phyloP scores from a whole-genome alignment of 2,113 vertebrate species.

The Passer domesticus region DNA sequence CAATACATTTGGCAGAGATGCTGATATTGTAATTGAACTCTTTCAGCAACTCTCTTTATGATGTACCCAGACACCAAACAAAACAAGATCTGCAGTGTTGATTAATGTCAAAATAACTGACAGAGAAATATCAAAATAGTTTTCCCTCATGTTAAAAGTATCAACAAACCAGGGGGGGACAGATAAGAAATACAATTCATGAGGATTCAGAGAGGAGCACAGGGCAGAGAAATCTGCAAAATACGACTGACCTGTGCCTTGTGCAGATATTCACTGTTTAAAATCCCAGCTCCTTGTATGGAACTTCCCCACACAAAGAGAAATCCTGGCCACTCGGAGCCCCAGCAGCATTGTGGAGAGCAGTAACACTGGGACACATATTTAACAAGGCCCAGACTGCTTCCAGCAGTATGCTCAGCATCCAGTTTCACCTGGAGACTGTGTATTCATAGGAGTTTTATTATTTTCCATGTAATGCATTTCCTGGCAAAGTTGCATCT shows the following conservation, averaged over 20 bases:
- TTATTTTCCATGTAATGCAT: constrained; percentile 26
- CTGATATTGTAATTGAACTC: constrained; percentile 71
- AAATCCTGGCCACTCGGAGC: not conserved
- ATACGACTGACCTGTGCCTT: not conserved
- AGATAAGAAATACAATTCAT: constrained; percentile 8
- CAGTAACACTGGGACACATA: not conserved
- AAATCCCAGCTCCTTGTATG: not conserved
- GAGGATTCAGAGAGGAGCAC: not conserved
- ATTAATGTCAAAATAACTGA: constrained; percentile 69
- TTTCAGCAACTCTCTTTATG: constrained; percentile 73
- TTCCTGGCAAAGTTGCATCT: constrained; percentile 20
- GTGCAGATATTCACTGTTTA: not conserved
- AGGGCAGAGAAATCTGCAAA: not conserved
- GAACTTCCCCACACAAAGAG: not conserved
- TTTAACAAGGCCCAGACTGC: not conserved
- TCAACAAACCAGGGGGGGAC: not conserved
- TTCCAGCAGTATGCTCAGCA: not conserved
- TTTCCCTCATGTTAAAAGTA: constrained; percentile 50
- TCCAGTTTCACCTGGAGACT: not conserved
- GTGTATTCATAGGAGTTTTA: not conserved
- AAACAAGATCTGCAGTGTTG: constrained; percentile 59
- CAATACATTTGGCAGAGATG: constrained; percentile 70
- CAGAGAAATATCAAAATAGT: constrained; percentile 63
- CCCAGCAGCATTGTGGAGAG: not conserved
- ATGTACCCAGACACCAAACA: constrained; percentile 65